Base-by-base conservation (phyloP, 2,113 vertebrate genomes). In the Bettongia penicillata region DNA sequence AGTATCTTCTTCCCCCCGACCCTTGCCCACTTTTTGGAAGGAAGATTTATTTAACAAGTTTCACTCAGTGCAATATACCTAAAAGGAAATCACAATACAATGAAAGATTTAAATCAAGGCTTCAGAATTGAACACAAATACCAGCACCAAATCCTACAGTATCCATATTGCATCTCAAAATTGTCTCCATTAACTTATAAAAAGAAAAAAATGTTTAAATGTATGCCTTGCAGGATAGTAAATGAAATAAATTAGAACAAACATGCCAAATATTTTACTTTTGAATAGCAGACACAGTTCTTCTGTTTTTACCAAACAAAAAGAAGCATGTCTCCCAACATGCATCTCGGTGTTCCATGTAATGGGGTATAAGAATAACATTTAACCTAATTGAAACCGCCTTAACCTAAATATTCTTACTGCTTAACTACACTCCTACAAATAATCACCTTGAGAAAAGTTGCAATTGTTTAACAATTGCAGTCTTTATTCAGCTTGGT, bases 41-140 rank as follows among this genome's bases (percentile, higher is more conserved):
- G 98, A 99, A 98, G 98, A 98, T 99, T 99, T 99, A 99, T 99
- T 99, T 98, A 98, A 99, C 99, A 99, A 99, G 98, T 98, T 98
- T 98, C 98, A 99, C 98, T 99, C 98, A 98, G 98, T 98, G 98
- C 98, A 99, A 99, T 98, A 99, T 98, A 99, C 98, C 98, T 98
- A 98, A 98, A 98, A 99, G 98, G 97, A 98, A 99, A 98, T 98
- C 99, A 99, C 98, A 95, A 98, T 98, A 98, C 98, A 99, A 98
- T 98, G 98, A 97, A 98, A 98, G 98, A 97, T 98, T 97, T 98
- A 98, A 99, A 98, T 98, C 98, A 98, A 98, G 98, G 98, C 98
- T 98, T 99, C 97, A 99, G 98, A 98, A 98, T 99, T 98, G 98
- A 98, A 98, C 98, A 99, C 96, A 98, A 99, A 99, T 98, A 98